Base-by-base conservation (phyloP, 2,888 invertebrate species). In the Aricia artaxerxes region DNA sequence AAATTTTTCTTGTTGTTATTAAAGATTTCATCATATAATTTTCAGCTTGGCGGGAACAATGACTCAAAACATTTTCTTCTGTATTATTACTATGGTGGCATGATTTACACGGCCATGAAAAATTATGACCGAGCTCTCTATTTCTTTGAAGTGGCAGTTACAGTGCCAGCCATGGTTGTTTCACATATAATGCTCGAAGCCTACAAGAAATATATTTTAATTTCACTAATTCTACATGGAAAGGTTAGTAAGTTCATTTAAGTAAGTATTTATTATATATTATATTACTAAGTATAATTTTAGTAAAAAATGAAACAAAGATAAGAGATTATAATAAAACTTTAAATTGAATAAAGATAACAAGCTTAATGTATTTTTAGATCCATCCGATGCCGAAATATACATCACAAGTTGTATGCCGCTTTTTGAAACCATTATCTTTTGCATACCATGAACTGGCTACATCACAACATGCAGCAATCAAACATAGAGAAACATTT, bases 171-270 rank as follows among this genome's bases (percentile, higher is more conserved):
- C 53, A 96, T 97, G 94, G 98, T 98, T 61, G 98, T 99, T 81
- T 99, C 99, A 81, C 98, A 99, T 89, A 98, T 99, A 81, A 99
- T 99, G 98, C 94, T 99, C 81, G 99, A 99, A 93, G 97, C 99
- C 16, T 99, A 99, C 91, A 99, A 99, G 92, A 99, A 99, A 90
- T 99, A 97, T 87, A 97, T 99, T 85, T 95, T 99, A 83, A 97
- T 99, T 61, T 98, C 98, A 64, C 95, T 99, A 80, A 97, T 99
- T 87, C 93, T 98, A 81, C 97, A 98, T 92, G 99, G 99, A 87
- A 98, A 98, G 95, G 97, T 98, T 86, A 86, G 82, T 79, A 78
- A 24, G 53, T 53, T 53, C 53, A 57, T 24, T 31, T 2, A 7
- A 64, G 11, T 2, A 7, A 64, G 11, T 64, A 64, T 31, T 11